Evolutionary conservation across 2,113 vertebrate genomes (phyloP).

Genomic region (Asarcornis scutulata): DNA sequence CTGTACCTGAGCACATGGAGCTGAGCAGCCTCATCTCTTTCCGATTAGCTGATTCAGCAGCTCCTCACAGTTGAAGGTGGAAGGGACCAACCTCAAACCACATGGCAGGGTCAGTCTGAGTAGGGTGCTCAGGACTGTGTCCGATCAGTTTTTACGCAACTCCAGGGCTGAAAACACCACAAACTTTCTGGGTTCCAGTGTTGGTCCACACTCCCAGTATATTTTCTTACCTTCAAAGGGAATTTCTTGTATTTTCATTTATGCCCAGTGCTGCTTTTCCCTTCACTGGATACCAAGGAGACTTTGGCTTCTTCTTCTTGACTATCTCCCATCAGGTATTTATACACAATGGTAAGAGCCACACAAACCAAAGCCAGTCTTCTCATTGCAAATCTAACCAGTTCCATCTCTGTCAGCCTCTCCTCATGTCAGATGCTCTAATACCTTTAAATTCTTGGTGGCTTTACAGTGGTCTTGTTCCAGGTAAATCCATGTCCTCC

Average conservation of each 20-base stretch:
- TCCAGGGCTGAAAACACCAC: neutral
- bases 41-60: neutral
- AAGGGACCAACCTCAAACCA: neutral
- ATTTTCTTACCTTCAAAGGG: neutral
- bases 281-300: neutral
- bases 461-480: neutral
- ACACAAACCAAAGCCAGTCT: neutral
- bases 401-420: neutral
- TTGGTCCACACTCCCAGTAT: neutral
- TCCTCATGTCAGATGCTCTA: neutral
- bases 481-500: neutral
- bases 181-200: neutral
- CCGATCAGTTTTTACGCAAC: neutral
- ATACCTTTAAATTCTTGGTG: neutral
- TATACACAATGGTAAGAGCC: neutral
- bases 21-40: neutral
- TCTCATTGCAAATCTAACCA: neutral
- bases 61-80: neutral
- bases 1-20: neutral
- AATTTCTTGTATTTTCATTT: neutral
- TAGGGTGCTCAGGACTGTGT: neutral
- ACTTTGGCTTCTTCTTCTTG: neutral
- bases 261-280: neutral
- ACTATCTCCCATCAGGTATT: neutral
- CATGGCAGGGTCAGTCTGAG: neutral